phyloP scores from a whole-genome alignment of 2,797 vertebrate genomes.

The Neomorphus geoffroyi region DNA sequence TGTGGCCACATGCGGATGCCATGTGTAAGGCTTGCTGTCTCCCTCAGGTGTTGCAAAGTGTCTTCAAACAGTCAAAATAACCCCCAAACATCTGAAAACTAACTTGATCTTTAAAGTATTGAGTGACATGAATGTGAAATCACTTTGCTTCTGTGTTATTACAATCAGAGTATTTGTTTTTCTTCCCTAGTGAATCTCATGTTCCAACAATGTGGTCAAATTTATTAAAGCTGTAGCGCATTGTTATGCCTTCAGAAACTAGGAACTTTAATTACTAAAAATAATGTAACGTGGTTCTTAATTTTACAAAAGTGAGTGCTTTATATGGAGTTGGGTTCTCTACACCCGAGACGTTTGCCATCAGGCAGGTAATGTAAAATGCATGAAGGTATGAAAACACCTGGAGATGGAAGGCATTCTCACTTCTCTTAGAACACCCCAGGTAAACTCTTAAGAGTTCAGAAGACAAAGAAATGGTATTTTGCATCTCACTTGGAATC shows the following conservation, averaged over 20 bases:
- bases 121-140: not conserved
- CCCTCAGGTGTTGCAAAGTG: not conserved
- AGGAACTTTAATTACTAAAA: not conserved
- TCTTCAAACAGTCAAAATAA: not conserved
- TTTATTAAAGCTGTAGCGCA: not conserved
- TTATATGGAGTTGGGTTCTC: not conserved
- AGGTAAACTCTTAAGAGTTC: not conserved
- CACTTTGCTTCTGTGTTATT: not conserved
- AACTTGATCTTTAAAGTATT: not conserved
- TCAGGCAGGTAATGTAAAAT: not conserved
- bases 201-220: not conserved
- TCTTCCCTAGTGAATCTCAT: not conserved
- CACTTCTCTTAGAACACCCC: not conserved
- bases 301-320: not conserved
- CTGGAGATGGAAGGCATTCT: not conserved
- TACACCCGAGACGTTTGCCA: not conserved
- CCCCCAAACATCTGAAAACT: not conserved
- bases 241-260: not conserved
- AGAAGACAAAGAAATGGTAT: not conserved
- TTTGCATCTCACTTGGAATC: not conserved
- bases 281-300: not conserved
- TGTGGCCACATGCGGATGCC: fast-evolving
- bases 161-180: not conserved
- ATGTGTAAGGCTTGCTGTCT: not conserved
- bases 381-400: not conserved